Evolutionary conservation across 2,797 vertebrate species (phyloP), one percentile per base, ranked within the genome.

Genomic region (Yasuhikotakia modesta): DNA sequence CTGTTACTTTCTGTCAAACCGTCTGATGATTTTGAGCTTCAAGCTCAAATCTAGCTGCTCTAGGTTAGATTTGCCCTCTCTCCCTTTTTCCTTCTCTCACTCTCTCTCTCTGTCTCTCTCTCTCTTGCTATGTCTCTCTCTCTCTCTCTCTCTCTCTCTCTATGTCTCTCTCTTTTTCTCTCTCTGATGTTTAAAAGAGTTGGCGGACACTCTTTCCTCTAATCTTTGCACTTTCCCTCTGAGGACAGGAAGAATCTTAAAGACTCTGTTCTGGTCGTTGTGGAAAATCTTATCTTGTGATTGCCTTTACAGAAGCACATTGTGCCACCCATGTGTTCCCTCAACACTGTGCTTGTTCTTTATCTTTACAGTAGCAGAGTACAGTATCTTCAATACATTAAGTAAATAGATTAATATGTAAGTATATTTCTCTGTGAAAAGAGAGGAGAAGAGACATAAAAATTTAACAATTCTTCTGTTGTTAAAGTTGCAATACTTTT

Each of bases 231-330:
- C 45, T 63, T 24, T 7, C 66, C 57, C 46, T 78, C 35, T 63
- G 55, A 78, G 57, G 10, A 78, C 30, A 0, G 14, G 50, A 70
- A 35, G 19, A 48, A 70, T 77, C 14, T 77, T 77, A 77, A 70
- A 69, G 45, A 19, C 43, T 68, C 17, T 45, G 16, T 68, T 60
- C 39, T 61, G 22, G 73, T 57, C 17, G 63, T 67, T 6, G 32
- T 75, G 43, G 43, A 24, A 61, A 61, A 19, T 48, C 5, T 70
- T 22, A 77, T 67, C 21, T 19, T 60, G 52, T 60, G 52, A 76
- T 68, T 68, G 73, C 17, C 52, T 46, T 22, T 19, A 6, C 5
- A 75, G 17, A 19, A 2, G 19, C 27, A 27, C 12, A 30, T 39
- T 5, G 35, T 27, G 1, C 64, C 14, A 43, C 30, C 48, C 30